A percentile compares a stretch with the other conserved stretches of the same genome.
phyloP scores from a whole-genome alignment of 1,140 invertebrate genomes.

The Plutomurus gul region DNA sequence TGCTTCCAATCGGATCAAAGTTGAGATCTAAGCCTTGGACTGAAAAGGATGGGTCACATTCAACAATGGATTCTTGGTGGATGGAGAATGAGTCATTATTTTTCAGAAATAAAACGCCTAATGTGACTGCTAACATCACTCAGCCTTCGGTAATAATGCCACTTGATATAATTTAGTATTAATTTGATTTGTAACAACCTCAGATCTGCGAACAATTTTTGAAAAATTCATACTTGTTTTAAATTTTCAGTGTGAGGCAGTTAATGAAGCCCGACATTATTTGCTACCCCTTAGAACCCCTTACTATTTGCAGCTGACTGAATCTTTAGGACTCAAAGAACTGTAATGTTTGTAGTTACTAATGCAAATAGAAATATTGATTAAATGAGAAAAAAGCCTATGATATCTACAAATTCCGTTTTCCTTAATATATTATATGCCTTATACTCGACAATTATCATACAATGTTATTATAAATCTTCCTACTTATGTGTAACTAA shows the following conservation, averaged over 20 bases:
- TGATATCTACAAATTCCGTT: too few relatives aligned
- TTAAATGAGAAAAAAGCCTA: too few relatives aligned
- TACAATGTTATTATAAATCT: too few relatives aligned
- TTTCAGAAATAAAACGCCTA: constrained; percentile 40
- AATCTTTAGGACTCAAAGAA: constrained; percentile 57
- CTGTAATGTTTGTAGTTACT: not conserved
- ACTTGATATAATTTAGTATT: not conserved
- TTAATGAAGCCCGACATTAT: constrained; percentile 61
- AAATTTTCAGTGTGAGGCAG: constrained; percentile 61
- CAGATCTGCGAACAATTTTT: too few relatives aligned
- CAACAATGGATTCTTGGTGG: constrained; percentile 33
- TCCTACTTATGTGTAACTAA: too few relatives aligned
- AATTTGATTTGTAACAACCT: too few relatives aligned
- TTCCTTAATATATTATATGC: too few relatives aligned
- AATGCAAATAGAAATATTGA: too few relatives aligned
- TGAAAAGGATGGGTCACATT: constrained; percentile 22
- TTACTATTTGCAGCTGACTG: constrained; percentile 63
- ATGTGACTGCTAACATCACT: constrained; percentile 43
- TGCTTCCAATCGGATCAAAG: constrained; percentile 64
- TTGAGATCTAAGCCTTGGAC: constrained; percentile 59
- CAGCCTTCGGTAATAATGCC: constrained; percentile 52
- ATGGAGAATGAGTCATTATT: constrained; percentile 17
- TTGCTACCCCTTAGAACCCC: constrained; percentile 63
- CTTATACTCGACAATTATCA: too few relatives aligned
- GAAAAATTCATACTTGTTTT: constrained; percentile 36